These are phyloP conservation scores for Dreissena rostriformis DNA, from an alignment of 1,140 invertebrate genomes.

Conservation along the genomic window DNA sequence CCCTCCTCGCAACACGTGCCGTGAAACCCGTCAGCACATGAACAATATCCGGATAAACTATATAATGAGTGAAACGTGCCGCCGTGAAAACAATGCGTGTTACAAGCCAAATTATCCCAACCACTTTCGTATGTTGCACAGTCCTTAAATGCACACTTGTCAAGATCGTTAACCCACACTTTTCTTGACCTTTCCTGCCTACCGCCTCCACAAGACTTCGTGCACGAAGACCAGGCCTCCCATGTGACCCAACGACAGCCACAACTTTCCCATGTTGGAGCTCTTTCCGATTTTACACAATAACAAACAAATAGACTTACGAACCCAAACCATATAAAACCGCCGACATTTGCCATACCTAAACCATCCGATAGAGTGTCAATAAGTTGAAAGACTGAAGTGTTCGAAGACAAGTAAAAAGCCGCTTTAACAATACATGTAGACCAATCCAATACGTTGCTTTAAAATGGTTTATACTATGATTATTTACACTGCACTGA, in stretches of 20 bases:
- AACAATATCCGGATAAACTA: background rate
- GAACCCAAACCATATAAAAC: too few relatives aligned
- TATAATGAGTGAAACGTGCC: background rate
- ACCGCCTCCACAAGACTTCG: slow-evolving; percentile 4
- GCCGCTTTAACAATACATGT: too few relatives aligned
- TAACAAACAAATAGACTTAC: too few relatives aligned
- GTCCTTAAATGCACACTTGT: background rate
- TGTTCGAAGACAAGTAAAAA: too few relatives aligned
- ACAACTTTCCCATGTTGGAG: background rate
- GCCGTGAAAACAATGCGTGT: slow-evolving; percentile 1
- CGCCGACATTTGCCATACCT: too few relatives aligned
- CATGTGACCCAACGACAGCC: background rate
- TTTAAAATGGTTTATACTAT: too few relatives aligned
- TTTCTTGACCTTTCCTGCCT: background rate
- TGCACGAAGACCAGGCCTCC: slow-evolving; percentile 10
- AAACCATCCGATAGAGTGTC: too few relatives aligned
- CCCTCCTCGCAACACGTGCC: background rate
- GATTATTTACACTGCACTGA: too few relatives aligned
- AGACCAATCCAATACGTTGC: too few relatives aligned
- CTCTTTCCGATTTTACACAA: too few relatives aligned
- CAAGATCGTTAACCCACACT: background rate
- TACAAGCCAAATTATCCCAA: background rate
- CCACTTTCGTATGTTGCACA: background rate
- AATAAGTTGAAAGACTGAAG: too few relatives aligned
- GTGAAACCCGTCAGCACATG: background rate